Percentiles rank a stretch among this genome's conserved stretches.
Conservation (phyloP, 2,888 invertebrate genomes). For the Oligia latruncula region DNA sequence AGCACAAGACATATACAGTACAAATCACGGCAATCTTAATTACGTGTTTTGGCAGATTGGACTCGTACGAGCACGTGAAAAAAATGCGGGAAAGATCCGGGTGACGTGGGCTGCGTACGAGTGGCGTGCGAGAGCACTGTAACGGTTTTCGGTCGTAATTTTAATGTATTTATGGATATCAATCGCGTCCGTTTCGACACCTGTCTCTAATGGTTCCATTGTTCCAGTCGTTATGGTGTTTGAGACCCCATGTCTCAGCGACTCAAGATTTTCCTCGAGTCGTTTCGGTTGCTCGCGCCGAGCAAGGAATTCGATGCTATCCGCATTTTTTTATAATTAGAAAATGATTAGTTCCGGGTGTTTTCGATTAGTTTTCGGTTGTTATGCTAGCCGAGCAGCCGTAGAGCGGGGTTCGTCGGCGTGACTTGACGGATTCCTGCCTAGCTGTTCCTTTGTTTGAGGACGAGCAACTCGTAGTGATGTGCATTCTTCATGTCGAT, state of each 20-base stretch:
- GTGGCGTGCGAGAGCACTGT: constrained; percentile 59
- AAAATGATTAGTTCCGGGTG: constrained; percentile 88
- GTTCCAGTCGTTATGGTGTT: constrained; percentile 65
- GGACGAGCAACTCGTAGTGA: constrained; percentile 75
- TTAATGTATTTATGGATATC: constrained; percentile 61
- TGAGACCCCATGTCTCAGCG: constrained; percentile 52
- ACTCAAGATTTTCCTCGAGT: constrained; percentile 71
- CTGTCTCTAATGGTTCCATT: constrained; percentile 65
- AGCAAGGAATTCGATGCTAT: constrained; percentile 78
- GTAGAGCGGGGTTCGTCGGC: constrained; percentile 72
- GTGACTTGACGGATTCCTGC: constrained; percentile 88
- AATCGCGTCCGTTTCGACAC: constrained; percentile 61
- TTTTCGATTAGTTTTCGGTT: constrained; percentile 88
- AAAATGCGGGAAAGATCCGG: constrained; percentile 80
- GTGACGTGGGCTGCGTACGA: constrained; percentile 64
- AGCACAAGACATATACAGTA: constrained; percentile 60
- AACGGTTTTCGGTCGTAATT: constrained; percentile 57
- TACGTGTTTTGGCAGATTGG: constrained; percentile 69
- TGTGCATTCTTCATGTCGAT: constrained; percentile 68
- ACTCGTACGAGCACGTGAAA: constrained; percentile 68
- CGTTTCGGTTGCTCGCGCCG: constrained; percentile 71
- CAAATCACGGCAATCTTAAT: constrained; percentile 66
- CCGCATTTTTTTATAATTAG: constrained; percentile 84
- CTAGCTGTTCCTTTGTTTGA: constrained; percentile 82
- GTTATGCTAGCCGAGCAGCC: constrained; percentile 71